These are phyloP conservation scores for Misgurnus anguillicaudatus DNA, from an alignment of 2,113 vertebrate species.

Conservation along the genomic window DNA sequence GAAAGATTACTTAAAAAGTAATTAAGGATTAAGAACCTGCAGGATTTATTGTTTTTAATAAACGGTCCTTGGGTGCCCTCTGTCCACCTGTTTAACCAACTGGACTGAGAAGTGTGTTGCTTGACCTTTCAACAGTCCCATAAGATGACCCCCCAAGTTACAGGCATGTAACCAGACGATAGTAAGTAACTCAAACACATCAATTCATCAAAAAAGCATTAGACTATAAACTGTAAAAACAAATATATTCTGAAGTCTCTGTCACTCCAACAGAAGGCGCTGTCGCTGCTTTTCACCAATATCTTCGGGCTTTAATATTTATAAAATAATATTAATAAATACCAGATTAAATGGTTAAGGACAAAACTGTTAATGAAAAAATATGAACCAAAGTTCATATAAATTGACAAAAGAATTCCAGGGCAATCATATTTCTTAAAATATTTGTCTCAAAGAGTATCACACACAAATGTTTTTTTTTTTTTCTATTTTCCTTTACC, in stretches of 20 bases:
- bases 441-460: neutral
- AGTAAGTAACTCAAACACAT: neutral
- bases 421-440: neutral
- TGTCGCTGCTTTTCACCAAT: neutral
- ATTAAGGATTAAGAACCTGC: neutral
- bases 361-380: no score
- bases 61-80: neutral
- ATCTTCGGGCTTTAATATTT: neutral
- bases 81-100: conserved; percentile 43
- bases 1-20: neutral
- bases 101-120: conserved; percentile 14
- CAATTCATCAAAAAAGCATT: neutral
- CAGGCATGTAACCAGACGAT: neutral
- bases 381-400: no score
- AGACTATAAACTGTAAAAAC: neutral
- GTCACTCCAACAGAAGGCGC: conserved; percentile 44
- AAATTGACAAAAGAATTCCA: neutral
- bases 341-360: no score
- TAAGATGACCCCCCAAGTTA: conserved; percentile 33
- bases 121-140: conserved; percentile 5
- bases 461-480: neutral
- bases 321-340: neutral
- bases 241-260: neutral
- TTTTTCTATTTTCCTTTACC: neutral
- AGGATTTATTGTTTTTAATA: neutral